Evolutionary conservation across 2,113 vertebrate species (phyloP), one percentile per base, ranked within the genome.

Genomic region (Carollia perspicillata): DNA sequence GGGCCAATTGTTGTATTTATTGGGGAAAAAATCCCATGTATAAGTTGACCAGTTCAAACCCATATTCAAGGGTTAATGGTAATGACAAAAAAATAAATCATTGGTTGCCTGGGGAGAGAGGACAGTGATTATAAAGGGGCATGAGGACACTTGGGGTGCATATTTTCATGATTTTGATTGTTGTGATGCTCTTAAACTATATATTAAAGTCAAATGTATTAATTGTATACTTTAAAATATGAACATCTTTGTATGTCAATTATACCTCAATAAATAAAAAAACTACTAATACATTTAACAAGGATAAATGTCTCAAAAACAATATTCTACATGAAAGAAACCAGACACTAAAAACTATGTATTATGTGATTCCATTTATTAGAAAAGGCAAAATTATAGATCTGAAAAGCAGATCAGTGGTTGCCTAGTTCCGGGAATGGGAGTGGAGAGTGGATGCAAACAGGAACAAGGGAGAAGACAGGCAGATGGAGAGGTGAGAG

Each of bases 251-350:
- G 20, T 84, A 28, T 74, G 26, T 72, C 53, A 72, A 1, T 71
- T 91, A 60, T 84, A 93, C 23, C 42, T 96, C 47, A 84, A 8
- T 89, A 92, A 96, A 74, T 86, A 87, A 84, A 86, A 42, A 6
- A 89, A 68, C 40, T 86, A 71, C 20, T 44, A 65, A 79, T 40
- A 77, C 22, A 40, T 89, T 55, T 22, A 79, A 37, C 22, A 95
- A 37, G 16, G n/a, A 80, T 63, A 11, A 74, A 68, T 92, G 40
- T 83, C 68, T 79, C 78, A 75, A 42, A 89, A 91, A 63, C 33
- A 89, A 16, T 37, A 71, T 30, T 66, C 37, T 68, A 17, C 16
- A 12, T 63, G n/a, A 80, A 94, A 85, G 22, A 77, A 91, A 42
- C 55, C 37, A 44, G 78, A 89, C 14, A 84, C 23, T 84, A 71